Percentiles rank a stretch among this genome's conserved stretches.
These are phyloP conservation scores for Thecocarcelia acutangulata DNA, from an alignment of 2,888 invertebrate genomes.

Conservation along the genomic window DNA sequence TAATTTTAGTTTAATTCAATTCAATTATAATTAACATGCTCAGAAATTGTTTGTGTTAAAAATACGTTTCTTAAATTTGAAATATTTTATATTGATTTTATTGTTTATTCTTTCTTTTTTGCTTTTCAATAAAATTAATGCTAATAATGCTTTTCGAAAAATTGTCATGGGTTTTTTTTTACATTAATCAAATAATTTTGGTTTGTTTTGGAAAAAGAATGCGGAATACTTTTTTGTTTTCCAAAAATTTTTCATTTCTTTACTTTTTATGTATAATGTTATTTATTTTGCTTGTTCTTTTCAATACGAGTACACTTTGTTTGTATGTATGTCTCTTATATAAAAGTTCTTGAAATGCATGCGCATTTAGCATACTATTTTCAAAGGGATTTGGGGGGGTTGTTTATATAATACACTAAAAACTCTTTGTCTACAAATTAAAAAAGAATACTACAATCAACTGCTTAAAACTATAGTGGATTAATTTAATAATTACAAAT, in stretches of 20 bases:
- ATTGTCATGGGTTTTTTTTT: conserved; percentile 71
- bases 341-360: no score
- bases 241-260: conserved; percentile 10
- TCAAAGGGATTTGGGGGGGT: no score
- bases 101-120: conserved; percentile 15
- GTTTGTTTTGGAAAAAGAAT: conserved; percentile 28
- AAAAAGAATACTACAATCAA: conserved; percentile 27
- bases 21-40: conserved; percentile 58
- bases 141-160: conserved; percentile 77
- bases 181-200: conserved; percentile 51
- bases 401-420: conserved; percentile 13
- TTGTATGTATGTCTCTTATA: no score
- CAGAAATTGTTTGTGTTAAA: conserved; percentile 19
- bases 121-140: conserved; percentile 46
- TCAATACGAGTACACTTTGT: no score
- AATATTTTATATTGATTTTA: not conserved
- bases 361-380: no score
- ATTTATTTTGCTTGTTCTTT: not conserved
- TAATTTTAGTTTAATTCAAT: conserved; percentile 49
- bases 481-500: conserved; percentile 62
- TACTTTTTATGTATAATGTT: not conserved
- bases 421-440: conserved; percentile 3
- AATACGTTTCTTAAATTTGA: conserved; percentile 4
- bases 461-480: conserved; percentile 33
- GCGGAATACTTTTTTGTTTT: conserved; percentile 42